Percentiles rank a stretch among this genome's conserved stretches.
Conservation (phyloP, 2,888 invertebrate genomes). For the Muschampia staudingeri region DNA sequence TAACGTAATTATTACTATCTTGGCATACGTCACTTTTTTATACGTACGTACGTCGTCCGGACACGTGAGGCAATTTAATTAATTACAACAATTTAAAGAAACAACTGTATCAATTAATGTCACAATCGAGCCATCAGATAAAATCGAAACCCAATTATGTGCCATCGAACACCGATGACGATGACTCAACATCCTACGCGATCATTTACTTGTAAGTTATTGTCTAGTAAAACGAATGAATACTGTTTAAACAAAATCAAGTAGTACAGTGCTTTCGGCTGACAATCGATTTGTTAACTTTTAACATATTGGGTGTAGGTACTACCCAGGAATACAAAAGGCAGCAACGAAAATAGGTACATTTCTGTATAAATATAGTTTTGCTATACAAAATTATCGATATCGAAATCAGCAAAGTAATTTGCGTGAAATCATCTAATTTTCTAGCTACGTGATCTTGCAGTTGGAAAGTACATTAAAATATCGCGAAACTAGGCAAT, state of each 20-base stretch:
- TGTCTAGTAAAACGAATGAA: slow-evolving; percentile 46
- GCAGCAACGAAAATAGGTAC: not conserved
- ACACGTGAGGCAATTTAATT: slow-evolving; percentile 75
- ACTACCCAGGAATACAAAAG: not conserved
- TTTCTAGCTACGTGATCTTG: slow-evolving; percentile 45
- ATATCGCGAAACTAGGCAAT: slow-evolving; percentile 38
- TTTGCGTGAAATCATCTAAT: slow-evolving; percentile 47
- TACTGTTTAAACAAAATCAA: slow-evolving; percentile 41
- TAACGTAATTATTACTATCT: not conserved
- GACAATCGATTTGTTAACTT: slow-evolving; percentile 30
- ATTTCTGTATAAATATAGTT: not conserved
- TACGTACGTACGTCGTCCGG: slow-evolving; percentile 71
- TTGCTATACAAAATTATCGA: slow-evolving; percentile 18
- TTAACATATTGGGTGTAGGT: not conserved
- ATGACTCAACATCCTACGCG: slow-evolving; percentile 77
- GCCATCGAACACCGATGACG: slow-evolving; percentile 63
- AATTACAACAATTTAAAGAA: slow-evolving; percentile 81
- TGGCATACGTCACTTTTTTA: slow-evolving; percentile 72
- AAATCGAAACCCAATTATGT: slow-evolving; percentile 77
- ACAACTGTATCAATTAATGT: slow-evolving; percentile 83
- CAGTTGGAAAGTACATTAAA: slow-evolving; percentile 43
- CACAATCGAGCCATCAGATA: slow-evolving; percentile 78
- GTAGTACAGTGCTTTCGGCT: not conserved
- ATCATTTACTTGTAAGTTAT: slow-evolving; percentile 74
- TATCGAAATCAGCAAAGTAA: slow-evolving; percentile 42